phyloP scores from a whole-genome alignment of 2,113 vertebrate species.

The Spea multiplicata region DNA sequence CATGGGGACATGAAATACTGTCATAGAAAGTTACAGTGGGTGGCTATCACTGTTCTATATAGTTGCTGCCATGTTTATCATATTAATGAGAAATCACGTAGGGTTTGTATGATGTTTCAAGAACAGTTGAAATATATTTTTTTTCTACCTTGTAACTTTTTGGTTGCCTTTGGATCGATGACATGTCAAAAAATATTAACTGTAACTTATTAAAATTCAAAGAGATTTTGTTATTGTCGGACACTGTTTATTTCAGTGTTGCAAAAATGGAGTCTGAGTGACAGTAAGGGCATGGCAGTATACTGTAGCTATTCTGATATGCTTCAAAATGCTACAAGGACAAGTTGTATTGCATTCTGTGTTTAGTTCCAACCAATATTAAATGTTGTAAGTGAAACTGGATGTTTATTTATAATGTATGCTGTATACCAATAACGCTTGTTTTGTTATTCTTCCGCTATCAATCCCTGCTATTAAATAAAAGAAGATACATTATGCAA shows the following conservation, averaged over 20 bases:
- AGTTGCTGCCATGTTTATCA: conserved; percentile 25
- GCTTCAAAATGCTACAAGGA: neutral
- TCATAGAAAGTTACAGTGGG: conserved; percentile 23
- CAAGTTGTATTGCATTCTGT: neutral
- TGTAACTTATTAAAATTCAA: conserved; percentile 7
- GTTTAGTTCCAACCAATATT: neutral
- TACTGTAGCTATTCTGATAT: neutral
- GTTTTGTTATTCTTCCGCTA: no score
- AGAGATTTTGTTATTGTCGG: neutral
- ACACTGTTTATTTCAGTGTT: conserved; percentile 5
- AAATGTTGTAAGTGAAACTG: no score
- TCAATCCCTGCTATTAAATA: no score
- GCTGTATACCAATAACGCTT: no score
- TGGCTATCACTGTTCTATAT: conserved; percentile 16
- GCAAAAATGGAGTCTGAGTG: neutral
- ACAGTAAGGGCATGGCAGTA: conserved; percentile 11
- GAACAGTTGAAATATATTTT: neutral
- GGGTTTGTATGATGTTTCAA: conserved; percentile 21
- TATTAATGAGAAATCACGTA: conserved; percentile 18
- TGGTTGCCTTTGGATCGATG: neutral
- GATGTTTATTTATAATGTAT: no score
- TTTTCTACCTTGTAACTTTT: neutral
- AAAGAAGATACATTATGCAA: no score
- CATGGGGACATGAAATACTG: conserved; percentile 47
- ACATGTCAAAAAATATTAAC: conserved; percentile 20